Evolutionary conservation across 2,113 vertebrate species (phyloP), one percentile per base, ranked within the genome.

Genomic region (Myotis lucifugus): DNA sequence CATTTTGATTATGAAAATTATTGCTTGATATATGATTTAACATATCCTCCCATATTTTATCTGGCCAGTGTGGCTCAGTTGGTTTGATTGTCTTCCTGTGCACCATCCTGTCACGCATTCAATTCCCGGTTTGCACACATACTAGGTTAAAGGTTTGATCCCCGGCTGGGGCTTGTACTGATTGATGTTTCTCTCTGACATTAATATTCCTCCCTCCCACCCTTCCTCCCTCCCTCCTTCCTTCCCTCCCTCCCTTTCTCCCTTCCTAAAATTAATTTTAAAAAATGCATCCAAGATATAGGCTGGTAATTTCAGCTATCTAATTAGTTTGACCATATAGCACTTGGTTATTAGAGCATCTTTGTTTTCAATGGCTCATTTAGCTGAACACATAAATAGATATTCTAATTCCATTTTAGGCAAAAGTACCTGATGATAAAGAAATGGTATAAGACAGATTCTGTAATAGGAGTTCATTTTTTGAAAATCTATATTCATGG

Each of bases 1-100:
- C 10, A 79, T 79, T 83, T 96, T 76, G 18, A 69, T 48, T 88
- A 70, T 90, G 61, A 86, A 87, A 88, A 50, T 23, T 92, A 27
- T 64, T 85, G 21, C 18, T 92, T 70, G 15, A 21, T 70, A 32
- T 73, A 54, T 72, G 54, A 69, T 54, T 84, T 84, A 83, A 70
- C 5, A 23, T 81, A 77, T 50, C n/a, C 8, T 78, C 25, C 10
- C 32, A n/a, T 54, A 37, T 76, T 90, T 94, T 72, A 83, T 69
- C 19, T 67, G 64, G 32, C 32, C 6, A 2, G 64, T n/a, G 6
- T n/a, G 64, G 32, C 27, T 66, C 64, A 32, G 64, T 32, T 66
- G 64, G 64, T 66, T 66, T 13, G 64, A 66, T 66, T 32, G 13
- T 32, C 5, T 2, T 29, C 29, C 29, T 32, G 11, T 32, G 64